These are phyloP conservation scores for Gonioctena quinquepunctata DNA, from an alignment of 1,140 invertebrate species.

Conservation along the genomic window DNA sequence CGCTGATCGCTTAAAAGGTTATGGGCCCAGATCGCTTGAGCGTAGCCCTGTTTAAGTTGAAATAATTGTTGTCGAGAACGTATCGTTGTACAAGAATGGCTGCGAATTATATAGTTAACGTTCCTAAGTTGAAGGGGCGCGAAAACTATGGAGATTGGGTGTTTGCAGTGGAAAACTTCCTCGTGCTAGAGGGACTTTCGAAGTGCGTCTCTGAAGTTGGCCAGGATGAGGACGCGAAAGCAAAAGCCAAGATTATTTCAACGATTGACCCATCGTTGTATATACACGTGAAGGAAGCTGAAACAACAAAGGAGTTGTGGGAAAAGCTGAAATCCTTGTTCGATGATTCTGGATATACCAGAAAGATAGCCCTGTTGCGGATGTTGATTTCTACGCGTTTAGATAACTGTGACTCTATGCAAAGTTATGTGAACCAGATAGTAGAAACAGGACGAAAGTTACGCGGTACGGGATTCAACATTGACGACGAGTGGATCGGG, in stretches of 20 bases:
- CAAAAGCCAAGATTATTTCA: neutral
- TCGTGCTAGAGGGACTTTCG: conserved; percentile 28
- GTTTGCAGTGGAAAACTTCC: conserved; percentile 30
- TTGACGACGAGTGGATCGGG: conserved; percentile 2
- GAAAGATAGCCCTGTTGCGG: neutral
- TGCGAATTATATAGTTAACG: conserved; percentile 18
- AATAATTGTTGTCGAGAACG: too few species aligned
- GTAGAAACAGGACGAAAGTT: conserved; percentile 28
- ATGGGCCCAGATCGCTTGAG: too few species aligned
- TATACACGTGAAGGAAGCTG: conserved; percentile 2
- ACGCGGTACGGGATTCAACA: conserved; percentile 15
- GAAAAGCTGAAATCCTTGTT: conserved; percentile 6
- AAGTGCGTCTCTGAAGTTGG: too few species aligned
- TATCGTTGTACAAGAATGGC: too few species aligned
- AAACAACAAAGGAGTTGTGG: neutral
- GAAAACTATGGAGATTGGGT: conserved; percentile 33
- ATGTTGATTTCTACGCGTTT: conserved; percentile 9
- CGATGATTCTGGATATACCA: neutral
- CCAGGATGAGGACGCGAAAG: neutral
- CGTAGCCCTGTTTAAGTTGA: too few species aligned
- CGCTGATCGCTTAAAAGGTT: too few species aligned
- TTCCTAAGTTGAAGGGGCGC: conserved; percentile 28
- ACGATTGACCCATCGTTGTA: neutral
- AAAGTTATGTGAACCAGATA: conserved; percentile 16
- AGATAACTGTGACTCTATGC: conserved; percentile 24